Evolutionary conservation across 2,888 invertebrate genomes (phyloP), one percentile per base, ranked within the genome.

Genomic region (Crepidodera aurea): DNA sequence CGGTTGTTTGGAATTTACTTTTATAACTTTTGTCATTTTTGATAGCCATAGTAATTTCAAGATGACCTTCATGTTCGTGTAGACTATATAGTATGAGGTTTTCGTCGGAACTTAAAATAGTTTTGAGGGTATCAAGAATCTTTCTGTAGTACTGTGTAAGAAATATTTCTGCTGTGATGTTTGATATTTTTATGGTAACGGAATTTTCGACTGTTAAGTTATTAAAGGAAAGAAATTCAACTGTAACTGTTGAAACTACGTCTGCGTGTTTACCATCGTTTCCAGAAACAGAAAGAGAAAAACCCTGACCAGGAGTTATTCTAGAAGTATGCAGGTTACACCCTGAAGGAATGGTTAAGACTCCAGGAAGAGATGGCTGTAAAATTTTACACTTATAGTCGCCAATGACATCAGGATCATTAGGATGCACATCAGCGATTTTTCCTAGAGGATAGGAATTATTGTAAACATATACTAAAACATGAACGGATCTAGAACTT

Each of bases 391-490:
- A 98, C 73, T 86, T 88, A 76, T 96, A 97, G 74, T 94, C 91
- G 2, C 96, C 97, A 53, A 89, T 88, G n/a, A 88, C 86, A 78
- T 98, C 97, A 0, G 90, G 88, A 83, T 98, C 98, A 75, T 93
- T 91, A 0, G 98, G 98, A 80, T 91, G 92, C 0, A 97, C 92
- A 79, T 95, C 89, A 5, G 95, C 97, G 66, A 98, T 90, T 81
- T 90, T 91, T n/a, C 92, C 92, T 16, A 86, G 78, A 0, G 93
- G 91, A 72, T 90, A 87, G 64, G 86, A 85, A 56, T 89, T 89
- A 73, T 93, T 91, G 73, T 92, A 90, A 0, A 91, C 85, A 75
- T 91, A 88, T 1, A 94, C 89, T 51, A 92, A 82, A 15, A 94
- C 87, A 73, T 92, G 92, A 0, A 92, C 92, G 7, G 91, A 90